phyloP scores from a whole-genome alignment of 2,797 vertebrate species.

The Mus spretus region DNA sequence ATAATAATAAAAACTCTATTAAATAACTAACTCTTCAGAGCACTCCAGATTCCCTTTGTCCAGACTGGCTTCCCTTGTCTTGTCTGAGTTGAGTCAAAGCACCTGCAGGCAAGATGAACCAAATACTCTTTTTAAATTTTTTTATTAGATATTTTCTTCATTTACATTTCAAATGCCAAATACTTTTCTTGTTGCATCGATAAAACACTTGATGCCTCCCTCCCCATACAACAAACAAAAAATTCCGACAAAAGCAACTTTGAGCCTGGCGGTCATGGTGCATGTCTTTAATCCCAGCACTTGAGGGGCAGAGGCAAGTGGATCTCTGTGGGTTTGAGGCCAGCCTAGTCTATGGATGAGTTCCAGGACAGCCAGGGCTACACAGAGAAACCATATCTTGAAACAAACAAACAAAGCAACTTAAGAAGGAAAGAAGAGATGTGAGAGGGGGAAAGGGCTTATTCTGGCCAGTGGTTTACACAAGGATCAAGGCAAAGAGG shows the following conservation, averaged over 20 bases:
- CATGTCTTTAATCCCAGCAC: not conserved
- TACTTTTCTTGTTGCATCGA: not conserved
- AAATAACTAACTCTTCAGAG: not conserved
- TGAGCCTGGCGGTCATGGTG: not conserved
- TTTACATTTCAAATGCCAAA: not conserved
- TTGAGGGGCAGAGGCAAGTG: not conserved
- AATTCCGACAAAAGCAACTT: not conserved
- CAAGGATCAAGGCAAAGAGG: not conserved
- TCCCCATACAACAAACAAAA: not conserved
- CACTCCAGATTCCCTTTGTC: conserved; percentile 29
- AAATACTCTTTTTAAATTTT: not conserved
- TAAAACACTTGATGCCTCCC: not conserved
- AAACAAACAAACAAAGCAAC: not conserved
- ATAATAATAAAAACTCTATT: not conserved
- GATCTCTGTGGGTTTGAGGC: not conserved
- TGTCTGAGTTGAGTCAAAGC: conserved; percentile 42
- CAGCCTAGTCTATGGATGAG: not conserved
- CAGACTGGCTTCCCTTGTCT: not conserved
- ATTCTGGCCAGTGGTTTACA: not conserved
- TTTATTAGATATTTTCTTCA: too few relatives aligned
- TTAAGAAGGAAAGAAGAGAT: not conserved
- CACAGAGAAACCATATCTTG: not conserved
- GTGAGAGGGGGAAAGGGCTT: not conserved
- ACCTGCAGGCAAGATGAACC: too few relatives aligned
- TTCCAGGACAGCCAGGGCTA: not conserved